These are phyloP conservation scores for Carpatolechia fugitivella DNA, from an alignment of 2,888 invertebrate species.

Conservation along the genomic window DNA sequence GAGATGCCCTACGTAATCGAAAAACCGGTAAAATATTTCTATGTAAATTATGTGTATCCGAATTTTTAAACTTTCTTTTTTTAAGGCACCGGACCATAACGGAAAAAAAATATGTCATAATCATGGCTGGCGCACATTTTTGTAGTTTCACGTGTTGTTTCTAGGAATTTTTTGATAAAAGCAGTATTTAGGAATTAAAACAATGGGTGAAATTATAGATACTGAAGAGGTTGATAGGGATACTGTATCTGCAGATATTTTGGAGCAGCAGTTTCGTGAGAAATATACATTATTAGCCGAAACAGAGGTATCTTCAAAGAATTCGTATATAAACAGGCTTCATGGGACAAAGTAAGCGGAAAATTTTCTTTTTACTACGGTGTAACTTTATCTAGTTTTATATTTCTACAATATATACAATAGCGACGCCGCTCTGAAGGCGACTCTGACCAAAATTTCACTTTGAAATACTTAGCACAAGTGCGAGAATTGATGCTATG, in stretches of 20 bases:
- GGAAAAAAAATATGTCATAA: no score
- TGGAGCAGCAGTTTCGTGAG: constrained; percentile 53
- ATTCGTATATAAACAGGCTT: constrained; percentile 80
- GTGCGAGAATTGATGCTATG: neutral
- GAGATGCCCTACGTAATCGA: neutral
- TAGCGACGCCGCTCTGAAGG: no score
- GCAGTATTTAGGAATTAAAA: constrained; percentile 6
- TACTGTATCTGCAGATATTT: constrained; percentile 42
- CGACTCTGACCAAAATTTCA: no score
- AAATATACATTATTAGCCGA: constrained; percentile 64
- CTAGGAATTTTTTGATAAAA: neutral
- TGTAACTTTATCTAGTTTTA: neutral
- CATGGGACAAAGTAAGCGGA: constrained; percentile 12
- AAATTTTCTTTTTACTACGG: neutral
- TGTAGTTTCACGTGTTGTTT: neutral
- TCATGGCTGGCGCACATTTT: neutral
- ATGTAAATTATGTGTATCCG: neutral
- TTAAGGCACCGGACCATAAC: no score
- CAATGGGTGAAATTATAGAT: constrained; percentile 64
- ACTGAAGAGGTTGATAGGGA: constrained; percentile 60
- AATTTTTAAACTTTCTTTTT: no score
- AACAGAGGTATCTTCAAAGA: constrained; percentile 71
- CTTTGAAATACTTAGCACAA: neutral
- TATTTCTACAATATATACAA: neutral
- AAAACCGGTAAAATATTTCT: neutral